A percentile compares a stretch with the other conserved stretches of the same genome.
Conservation (phyloP, 1,140 invertebrate species). For the Agrypnia vestita region DNA sequence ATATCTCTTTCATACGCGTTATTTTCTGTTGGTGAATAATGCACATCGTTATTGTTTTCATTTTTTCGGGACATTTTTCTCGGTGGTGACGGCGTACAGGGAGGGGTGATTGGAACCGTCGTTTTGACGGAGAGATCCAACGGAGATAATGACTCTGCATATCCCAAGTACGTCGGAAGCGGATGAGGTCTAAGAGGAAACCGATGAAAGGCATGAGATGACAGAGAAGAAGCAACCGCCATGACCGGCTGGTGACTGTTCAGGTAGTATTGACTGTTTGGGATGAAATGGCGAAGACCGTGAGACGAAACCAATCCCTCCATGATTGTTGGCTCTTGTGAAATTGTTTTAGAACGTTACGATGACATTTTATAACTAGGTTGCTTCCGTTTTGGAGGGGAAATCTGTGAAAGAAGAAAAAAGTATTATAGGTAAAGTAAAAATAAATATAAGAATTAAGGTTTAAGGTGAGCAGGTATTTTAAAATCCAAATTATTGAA, state of each 20-base stretch:
- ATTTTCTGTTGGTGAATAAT: neutral
- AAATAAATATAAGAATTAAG: no score
- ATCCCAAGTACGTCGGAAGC: constrained; percentile 70
- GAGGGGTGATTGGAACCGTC: constrained; percentile 74
- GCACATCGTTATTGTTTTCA: constrained; percentile 68
- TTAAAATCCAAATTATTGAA: no score
- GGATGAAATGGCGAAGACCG: constrained; percentile 51
- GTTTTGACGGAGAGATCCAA: constrained; percentile 74
- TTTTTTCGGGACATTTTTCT: constrained; percentile 60
- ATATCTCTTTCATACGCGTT: constrained; percentile 54
- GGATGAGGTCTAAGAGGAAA: constrained; percentile 64
- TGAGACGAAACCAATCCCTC: constrained; percentile 54
- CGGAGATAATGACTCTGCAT: constrained; percentile 72
- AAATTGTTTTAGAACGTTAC: neutral
- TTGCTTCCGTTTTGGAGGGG: neutral
- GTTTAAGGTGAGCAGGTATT: no score
- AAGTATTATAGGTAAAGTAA: no score
- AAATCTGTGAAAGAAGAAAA: constrained; percentile 13
- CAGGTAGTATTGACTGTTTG: constrained; percentile 52
- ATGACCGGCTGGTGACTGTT: constrained; percentile 50
- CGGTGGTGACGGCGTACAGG: constrained; percentile 75
- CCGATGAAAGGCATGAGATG: constrained; percentile 42
- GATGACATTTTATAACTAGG: neutral
- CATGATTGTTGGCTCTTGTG: constrained; percentile 24
- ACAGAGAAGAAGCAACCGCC: constrained; percentile 44